These are phyloP conservation scores for Morpho achilles DNA, from an alignment of 2,888 invertebrate species.

Conservation along the genomic window DNA sequence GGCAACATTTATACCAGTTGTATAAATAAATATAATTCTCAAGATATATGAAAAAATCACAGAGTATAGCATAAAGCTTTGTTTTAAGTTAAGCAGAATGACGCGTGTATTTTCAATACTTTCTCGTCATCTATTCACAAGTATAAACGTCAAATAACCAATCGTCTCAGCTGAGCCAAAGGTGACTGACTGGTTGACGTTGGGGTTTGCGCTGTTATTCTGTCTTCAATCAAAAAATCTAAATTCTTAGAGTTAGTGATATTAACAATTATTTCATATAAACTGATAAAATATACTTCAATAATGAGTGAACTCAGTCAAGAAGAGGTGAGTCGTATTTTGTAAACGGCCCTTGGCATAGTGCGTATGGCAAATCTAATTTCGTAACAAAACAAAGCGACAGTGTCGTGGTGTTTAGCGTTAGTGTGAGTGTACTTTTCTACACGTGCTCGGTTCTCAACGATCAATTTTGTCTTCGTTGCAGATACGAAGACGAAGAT, in stretches of 20 bases:
- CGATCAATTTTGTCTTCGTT: conserved; percentile 46
- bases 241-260: conserved; percentile 49
- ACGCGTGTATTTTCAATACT: conserved; percentile 77
- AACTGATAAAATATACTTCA: conserved; percentile 41
- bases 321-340: conserved; percentile 87
- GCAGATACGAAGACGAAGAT: conserved; percentile 86
- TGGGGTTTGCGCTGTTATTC: conserved; percentile 60
- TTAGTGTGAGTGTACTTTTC: conserved; percentile 44
- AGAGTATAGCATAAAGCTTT: neutral
- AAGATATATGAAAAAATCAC: neutral
- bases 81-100: conserved; percentile 44
- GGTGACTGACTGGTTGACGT: conserved; percentile 75
- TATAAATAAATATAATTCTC: too few relatives aligned
- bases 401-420: conserved; percentile 57
- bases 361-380: conserved; percentile 74
- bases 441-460: conserved; percentile 46
- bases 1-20: too few relatives aligned
- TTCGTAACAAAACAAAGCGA: conserved; percentile 79
- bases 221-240: conserved; percentile 48
- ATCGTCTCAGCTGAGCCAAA: conserved; percentile 64
- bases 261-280: conserved; percentile 14
- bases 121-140: conserved; percentile 62
- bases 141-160: conserved; percentile 63
- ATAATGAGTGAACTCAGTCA: conserved; percentile 91
- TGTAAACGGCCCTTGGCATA: conserved; percentile 63